Evolutionary conservation across 2,888 invertebrate genomes (phyloP).

Genomic region (Ephialtes manifestator): DNA sequence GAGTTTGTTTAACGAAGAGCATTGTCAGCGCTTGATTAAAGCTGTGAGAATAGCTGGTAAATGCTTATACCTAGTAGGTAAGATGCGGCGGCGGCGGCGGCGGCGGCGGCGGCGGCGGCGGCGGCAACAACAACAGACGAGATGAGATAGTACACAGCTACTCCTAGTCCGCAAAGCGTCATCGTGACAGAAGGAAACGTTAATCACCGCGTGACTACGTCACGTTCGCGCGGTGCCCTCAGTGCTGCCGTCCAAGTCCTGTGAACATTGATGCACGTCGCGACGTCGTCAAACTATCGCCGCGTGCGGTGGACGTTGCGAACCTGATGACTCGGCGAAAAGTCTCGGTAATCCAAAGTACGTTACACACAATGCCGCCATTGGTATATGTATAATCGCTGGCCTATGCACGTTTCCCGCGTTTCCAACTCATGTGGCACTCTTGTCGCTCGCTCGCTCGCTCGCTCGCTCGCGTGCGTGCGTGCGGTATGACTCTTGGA

Average conservation of each 20-base stretch:
- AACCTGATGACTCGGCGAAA: slow-evolving; percentile 50
- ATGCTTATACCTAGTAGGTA: background rate
- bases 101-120: slow-evolving; percentile 6
- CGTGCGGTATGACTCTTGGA: slow-evolving; percentile 10
- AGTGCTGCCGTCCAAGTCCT: background rate
- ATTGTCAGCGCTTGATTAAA: slow-evolving; percentile 54
- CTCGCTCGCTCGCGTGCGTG: too few relatives aligned
- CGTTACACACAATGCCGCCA: background rate
- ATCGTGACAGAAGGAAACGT: slow-evolving; percentile 65
- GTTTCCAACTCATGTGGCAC: slow-evolving; percentile 8
- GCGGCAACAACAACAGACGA: slow-evolving; percentile 29
- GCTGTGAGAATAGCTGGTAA: slow-evolving; percentile 29
- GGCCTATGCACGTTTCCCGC: slow-evolving; percentile 13
- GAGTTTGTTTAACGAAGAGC: slow-evolving; percentile 36
- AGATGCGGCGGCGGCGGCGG: slow-evolving; percentile 11
- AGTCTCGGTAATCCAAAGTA: slow-evolving; percentile 19
- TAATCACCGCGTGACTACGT: slow-evolving; percentile 61
- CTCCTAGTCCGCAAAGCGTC: slow-evolving; percentile 47
- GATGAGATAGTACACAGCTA: slow-evolving; percentile 36
- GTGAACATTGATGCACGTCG: slow-evolving; percentile 56
- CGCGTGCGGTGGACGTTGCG: slow-evolving; percentile 2
- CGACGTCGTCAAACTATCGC: slow-evolving; percentile 30
- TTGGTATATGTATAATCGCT: background rate
- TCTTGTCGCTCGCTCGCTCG: slow-evolving; percentile 43
- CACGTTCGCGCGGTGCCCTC: slow-evolving; percentile 40